Evolutionary conservation across 2,888 invertebrate genomes (phyloP).

Genomic region (Ophion ventricosus): DNA sequence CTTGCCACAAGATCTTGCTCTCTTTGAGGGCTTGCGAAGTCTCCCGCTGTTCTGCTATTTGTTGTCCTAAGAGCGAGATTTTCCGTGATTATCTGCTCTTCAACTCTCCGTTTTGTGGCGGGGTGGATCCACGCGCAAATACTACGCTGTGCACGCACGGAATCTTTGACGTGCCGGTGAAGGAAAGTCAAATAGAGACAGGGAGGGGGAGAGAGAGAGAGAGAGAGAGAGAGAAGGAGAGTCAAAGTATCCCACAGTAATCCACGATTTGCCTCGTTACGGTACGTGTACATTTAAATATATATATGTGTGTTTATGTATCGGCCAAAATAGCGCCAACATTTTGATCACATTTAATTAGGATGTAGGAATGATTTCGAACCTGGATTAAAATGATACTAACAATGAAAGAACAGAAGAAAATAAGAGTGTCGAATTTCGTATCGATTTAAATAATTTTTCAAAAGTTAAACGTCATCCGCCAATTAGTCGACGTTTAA

Average conservation of each 20-base stretch:
- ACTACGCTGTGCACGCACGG: not conserved
- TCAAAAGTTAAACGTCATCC: too few relatives aligned
- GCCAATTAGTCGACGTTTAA: too few relatives aligned
- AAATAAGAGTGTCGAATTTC: not conserved
- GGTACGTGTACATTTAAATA: not conserved
- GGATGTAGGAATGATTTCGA: not conserved
- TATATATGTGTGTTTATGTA: not conserved
- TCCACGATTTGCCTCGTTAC: slow-evolving; percentile 12
- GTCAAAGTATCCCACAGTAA: slow-evolving; percentile 37
- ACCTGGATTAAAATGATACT: not conserved
- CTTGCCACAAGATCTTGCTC: slow-evolving; percentile 27
- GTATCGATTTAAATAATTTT: not conserved
- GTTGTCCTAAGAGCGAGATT: slow-evolving; percentile 6
- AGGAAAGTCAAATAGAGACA: not conserved
- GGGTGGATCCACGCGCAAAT: slow-evolving; percentile 7
- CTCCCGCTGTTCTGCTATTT: not conserved
- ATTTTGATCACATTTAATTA: not conserved
- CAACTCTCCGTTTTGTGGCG: not conserved
- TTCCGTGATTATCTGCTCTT: slow-evolving; percentile 18
- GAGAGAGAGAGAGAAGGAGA: slow-evolving; percentile 5
- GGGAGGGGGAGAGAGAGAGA: slow-evolving; percentile 1
- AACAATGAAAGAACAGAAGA: not conserved
- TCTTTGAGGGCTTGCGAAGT: slow-evolving; percentile 7
- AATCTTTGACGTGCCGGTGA: not conserved
- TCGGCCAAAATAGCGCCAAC: not conserved